Conservation (phyloP, 2,113 vertebrate species). For the Dromas ardeola region DNA sequence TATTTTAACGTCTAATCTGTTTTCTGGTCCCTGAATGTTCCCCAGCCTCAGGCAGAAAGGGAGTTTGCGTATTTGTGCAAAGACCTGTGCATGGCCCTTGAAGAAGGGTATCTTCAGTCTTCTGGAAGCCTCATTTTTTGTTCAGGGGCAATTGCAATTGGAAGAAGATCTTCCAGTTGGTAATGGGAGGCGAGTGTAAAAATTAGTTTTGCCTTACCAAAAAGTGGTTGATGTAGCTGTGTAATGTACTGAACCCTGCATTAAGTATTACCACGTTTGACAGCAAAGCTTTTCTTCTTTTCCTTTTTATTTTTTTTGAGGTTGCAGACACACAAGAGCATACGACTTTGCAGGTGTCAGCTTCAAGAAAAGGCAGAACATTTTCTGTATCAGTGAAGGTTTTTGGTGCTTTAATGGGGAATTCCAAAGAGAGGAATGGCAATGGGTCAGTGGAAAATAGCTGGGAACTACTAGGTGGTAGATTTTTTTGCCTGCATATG, state of each 20-base stretch:
- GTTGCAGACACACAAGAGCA: neutral
- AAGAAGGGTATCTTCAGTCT: neutral
- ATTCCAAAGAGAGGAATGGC: neutral
- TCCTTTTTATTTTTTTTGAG: neutral
- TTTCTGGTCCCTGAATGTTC: neutral
- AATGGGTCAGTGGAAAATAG: neutral
- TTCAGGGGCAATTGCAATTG: neutral
- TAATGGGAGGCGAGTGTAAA: neutral
- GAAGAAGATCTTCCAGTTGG: neutral
- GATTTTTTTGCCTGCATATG: neutral
- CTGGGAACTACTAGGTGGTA: neutral
- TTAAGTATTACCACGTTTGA: neutral
- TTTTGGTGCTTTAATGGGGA: neutral
- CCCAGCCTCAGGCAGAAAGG: neutral
- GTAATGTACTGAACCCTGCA: neutral
- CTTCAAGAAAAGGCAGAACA: neutral
- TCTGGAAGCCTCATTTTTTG: neutral
- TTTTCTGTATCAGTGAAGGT: accelerated
- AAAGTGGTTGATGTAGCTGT: neutral
- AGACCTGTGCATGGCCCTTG: neutral
- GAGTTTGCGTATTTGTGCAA: neutral
- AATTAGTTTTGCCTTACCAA: neutral
- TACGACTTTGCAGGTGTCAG: neutral
- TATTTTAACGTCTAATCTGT: neutral
- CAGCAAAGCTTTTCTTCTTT: neutral